Base-by-base conservation (phyloP, 2,113 vertebrate genomes). In the Morone chrysops region DNA sequence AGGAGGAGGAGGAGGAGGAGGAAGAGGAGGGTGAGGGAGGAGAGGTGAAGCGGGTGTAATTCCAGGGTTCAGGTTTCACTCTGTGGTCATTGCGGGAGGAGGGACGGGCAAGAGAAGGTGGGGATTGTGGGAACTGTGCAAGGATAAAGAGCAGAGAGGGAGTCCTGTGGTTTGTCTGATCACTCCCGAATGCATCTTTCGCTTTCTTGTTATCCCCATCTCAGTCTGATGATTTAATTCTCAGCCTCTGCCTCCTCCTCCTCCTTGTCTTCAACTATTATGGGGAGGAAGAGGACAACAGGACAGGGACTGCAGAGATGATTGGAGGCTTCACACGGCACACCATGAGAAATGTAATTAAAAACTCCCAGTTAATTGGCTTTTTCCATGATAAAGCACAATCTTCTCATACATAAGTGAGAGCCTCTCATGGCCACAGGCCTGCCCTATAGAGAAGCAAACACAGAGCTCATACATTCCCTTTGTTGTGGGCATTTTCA, bases 51-150 rank as follows among this genome's bases (percentile, higher is more conserved):
- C 25, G 77, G 87, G 83, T 87, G 71, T 94, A 94, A 95, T 94
- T 93, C 90, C 84, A 92, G 87, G 89, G 84, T 93, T 95, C 90
- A 87, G 87, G 84, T 96, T 96, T 95, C 95, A 91, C 82, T 91
- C 80, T 92, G 94, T 56, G 93, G 95, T 93, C 78, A 41, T 67
- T 89, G 89, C 38, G 90, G 91, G 91, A 89, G 85, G 84, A 87
- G 83, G 89, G 85, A 80, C 11, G 79, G 72, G 72, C 45, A 45
- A 81, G 82, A 25, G 80, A 86, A 91, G 92, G 92, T 88, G 85
- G 93, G 80, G 67, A 87, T 90, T 91, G 92, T 92, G 91, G 90
- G 91, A 93, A 92, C 77, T 8, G 69, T 80, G 82, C 40, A 16
- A 91, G 85, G 87, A 92, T 92, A 93, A 94, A 90, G 89, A 93